These are phyloP conservation scores for Paramormyrops hopkinsi DNA, from an alignment of 2,797 vertebrate species.

Conservation along the genomic window DNA sequence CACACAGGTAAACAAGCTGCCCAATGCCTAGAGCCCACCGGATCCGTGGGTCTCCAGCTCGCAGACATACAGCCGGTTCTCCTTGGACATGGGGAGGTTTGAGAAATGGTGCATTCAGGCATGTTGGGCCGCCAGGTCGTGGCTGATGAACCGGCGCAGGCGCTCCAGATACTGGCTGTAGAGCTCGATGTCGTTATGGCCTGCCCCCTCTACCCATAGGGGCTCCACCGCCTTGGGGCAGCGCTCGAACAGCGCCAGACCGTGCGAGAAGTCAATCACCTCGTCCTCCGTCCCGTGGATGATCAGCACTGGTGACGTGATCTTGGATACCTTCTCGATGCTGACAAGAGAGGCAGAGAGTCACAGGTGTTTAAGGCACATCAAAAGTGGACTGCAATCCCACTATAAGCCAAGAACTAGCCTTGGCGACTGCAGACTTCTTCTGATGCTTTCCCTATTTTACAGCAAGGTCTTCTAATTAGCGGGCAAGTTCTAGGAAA, in stretches of 20 bases:
- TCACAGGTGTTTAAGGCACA: neutral
- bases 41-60: neutral
- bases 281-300: slow-evolving; percentile 97
- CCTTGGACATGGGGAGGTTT: neutral
- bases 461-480: neutral
- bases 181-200: slow-evolving; percentile 98
- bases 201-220: slow-evolving; percentile 94
- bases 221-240: slow-evolving; percentile 96
- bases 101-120: slow-evolving; percentile 54
- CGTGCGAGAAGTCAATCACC: slow-evolving; percentile 97
- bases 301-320: slow-evolving; percentile 93
- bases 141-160: slow-evolving; percentile 92
- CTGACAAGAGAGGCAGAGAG: slow-evolving; percentile 50
- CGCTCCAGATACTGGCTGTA: slow-evolving; percentile 98
- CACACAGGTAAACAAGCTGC: neutral
- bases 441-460: neutral
- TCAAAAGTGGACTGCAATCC: neutral
- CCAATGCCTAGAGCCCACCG: neutral
- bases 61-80: neutral
- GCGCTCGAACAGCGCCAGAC: slow-evolving; percentile 90
- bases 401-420: neutral
- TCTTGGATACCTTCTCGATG: slow-evolving; percentile 97
- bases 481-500: neutral
- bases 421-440: neutral
- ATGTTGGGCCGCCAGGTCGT: slow-evolving; percentile 82